A percentile compares a stretch with the other conserved stretches of the same genome.
phyloP scores from a whole-genome alignment of 2,797 vertebrate species.

The Enoplosus armatus region DNA sequence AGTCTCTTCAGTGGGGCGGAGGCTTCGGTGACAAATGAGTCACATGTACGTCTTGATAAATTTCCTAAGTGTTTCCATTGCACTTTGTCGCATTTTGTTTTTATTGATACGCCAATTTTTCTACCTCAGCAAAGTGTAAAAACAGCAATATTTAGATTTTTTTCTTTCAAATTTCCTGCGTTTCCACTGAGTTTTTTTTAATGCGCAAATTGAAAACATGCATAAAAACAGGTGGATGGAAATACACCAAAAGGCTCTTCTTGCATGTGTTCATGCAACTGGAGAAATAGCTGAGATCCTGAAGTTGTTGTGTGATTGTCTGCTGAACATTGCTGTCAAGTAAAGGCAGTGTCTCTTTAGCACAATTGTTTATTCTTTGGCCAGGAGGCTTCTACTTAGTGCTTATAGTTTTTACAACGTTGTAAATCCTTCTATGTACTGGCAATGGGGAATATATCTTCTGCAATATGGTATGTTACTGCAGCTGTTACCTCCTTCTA shows the following conservation, averaged over 20 bases:
- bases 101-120: no score
- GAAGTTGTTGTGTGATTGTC: conserved; percentile 18
- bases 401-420: conserved; percentile 9
- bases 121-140: no score
- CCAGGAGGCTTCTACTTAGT: conserved; percentile 14
- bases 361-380: conserved; percentile 29
- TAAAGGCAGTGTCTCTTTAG: conserved; percentile 20
- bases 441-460: conserved; percentile 20
- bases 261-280: conserved; percentile 1
- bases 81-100: no score
- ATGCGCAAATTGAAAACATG: background rate
- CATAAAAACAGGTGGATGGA: background rate
- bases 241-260: background rate
- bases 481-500: conserved; percentile 62
- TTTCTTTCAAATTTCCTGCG: background rate
- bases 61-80: no score
- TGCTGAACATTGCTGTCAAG: conserved; percentile 21
- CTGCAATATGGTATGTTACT: conserved; percentile 38
- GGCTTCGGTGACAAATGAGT: no score
- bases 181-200: background rate
- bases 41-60: no score
- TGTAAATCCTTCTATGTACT: conserved; percentile 48
- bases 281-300: conserved; percentile 1
- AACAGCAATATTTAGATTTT: background rate
- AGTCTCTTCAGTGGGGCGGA: no score